phyloP scores from a whole-genome alignment of 2,888 invertebrate species.

The Hypselothyrea guttata region DNA sequence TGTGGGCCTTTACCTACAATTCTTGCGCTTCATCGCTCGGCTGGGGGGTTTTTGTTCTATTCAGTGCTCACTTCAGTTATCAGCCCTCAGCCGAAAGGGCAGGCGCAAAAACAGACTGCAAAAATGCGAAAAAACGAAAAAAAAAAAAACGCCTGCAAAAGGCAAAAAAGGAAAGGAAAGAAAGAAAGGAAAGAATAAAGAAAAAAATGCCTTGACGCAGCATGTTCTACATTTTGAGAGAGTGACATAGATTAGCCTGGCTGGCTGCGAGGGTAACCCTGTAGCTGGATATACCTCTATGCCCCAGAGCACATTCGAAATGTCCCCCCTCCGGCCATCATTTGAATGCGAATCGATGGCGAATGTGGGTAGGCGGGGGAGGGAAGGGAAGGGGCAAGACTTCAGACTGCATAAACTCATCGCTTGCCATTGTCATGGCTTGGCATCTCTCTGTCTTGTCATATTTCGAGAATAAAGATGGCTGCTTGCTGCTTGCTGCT shows the following conservation, averaged over 20 bases:
- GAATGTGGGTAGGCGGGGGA: too few relatives aligned
- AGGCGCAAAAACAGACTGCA: background rate
- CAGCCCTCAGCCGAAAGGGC: slow-evolving; percentile 11
- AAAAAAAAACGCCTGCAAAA: too few relatives aligned
- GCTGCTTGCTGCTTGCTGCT: too few relatives aligned
- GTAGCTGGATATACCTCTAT: background rate
- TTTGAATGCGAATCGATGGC: slow-evolving; percentile 21
- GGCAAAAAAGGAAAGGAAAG: too few relatives aligned
- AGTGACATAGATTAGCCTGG: slow-evolving; percentile 45
- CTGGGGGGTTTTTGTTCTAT: slow-evolving; percentile 27
- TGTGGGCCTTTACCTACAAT: slow-evolving; percentile 27
- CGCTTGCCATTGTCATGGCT: slow-evolving; percentile 11
- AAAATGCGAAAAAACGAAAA: background rate
- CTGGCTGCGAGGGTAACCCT: background rate
- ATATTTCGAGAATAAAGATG: slow-evolving; percentile 2
- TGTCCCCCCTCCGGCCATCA: background rate
- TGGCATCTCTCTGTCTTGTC: slow-evolving; percentile 9
- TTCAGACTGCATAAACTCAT: too few relatives aligned
- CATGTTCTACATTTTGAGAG: slow-evolving; percentile 48
- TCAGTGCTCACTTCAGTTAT: slow-evolving; percentile 11
- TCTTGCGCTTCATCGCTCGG: slow-evolving; percentile 23
- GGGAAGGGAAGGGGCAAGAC: too few relatives aligned
- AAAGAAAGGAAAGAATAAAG: too few relatives aligned
- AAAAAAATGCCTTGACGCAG: slow-evolving; percentile 57
- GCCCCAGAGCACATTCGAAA: background rate